Evolutionary conservation across 2,797 vertebrate species (phyloP), one percentile per base, ranked within the genome.

Genomic region (Enteromius fasciolatus): DNA sequence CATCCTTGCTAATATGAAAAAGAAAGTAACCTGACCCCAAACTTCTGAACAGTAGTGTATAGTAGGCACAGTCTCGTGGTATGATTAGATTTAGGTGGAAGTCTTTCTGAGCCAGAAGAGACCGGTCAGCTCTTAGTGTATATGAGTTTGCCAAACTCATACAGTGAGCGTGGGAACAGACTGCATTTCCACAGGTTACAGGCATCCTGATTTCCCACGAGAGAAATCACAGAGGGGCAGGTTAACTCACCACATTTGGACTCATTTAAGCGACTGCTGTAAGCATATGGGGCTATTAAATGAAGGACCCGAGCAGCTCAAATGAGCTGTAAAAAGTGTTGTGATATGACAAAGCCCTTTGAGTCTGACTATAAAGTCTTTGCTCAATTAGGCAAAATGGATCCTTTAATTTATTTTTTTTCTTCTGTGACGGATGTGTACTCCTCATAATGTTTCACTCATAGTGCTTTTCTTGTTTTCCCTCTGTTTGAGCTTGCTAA

Each of bases 91-190:
- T 79, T 50, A 81, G 54, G 69, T 76, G 5, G 31, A 61, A 52
- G 48, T 44, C 66, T 87, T 57, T 46, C 9, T 17, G 18, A 59
- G 69, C 14, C 20, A 63, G 50, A 48, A 1, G 23, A 72, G 7
- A 11, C 23, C 73, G 31, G 44, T 72, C 11, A 66, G 41, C 18
- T 64, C n/a, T 33, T 4, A 64, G 67, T 61, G 59, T 61, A 31
- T 61, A 1, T 57, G 77, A 64, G 57, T 73, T 78, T 76, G 74
- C 86, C 88, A 86, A 84, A 76, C 86, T 85, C 87, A 46, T 81
- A 68, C 80, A 80, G 87, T 82, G 78, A 89, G 89, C 85, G 87
- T 94, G 93, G 93, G 94, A 95, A 94, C 88, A 9, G 84, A 82
- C 76, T 79, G 87, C 68, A 86, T 90, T 91, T 91, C 86, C 64